Base-by-base conservation (phyloP, 1,140 invertebrate genomes). In the Lethocerus indicus region DNA sequence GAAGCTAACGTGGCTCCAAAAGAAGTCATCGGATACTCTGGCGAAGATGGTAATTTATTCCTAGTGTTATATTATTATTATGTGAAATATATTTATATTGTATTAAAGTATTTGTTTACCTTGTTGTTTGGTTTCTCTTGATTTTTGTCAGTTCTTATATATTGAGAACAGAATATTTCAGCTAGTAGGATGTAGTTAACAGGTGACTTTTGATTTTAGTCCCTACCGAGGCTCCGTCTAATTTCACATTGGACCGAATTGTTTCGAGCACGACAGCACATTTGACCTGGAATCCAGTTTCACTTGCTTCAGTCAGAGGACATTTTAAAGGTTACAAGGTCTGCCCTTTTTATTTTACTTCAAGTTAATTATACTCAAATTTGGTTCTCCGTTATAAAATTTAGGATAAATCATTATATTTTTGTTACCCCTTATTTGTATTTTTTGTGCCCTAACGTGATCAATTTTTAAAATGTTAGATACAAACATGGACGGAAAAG, bases 311-410 rank as follows among this genome's bases (percentile, higher is more conserved):
- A 1, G 76, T 94, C 0, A 68, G 76, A 21, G 92, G 92, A n/a
- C 83, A 94, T 63, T 90, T 96, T 63, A 83, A 81, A 58, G 92
- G 92, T 12, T 97, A 96, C 64, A 93, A 93, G 66, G 70, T 72
- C 57, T 43, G 26, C 51, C 26, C 27, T 36, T 37, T 21, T 50
- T 48, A 29, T 36, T 27, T 52, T 36, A 49, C 42, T 54, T 48
- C 18, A 25, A 50, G 21, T 48, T 13, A 16, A n/a, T 35, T 45
- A 18, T 27, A 45, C 26, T n/a, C n/a, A n/a, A n/a, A n/a, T n/a
- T n/a, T n/a, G n/a, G n/a, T 1, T 47, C 16, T 37, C 4, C 1
- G 25, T 45, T 35, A 3, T 28, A 13, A 20, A 24, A 13, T n/a
- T 12, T 16, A 9, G 14, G 21, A n/a, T 47, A 26, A 47, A 47